A percentile compares a stretch with the other conserved stretches of the same genome.
Evolutionary conservation across 2,888 invertebrate genomes (phyloP).

Genomic region (Hecatera dysodea): DNA sequence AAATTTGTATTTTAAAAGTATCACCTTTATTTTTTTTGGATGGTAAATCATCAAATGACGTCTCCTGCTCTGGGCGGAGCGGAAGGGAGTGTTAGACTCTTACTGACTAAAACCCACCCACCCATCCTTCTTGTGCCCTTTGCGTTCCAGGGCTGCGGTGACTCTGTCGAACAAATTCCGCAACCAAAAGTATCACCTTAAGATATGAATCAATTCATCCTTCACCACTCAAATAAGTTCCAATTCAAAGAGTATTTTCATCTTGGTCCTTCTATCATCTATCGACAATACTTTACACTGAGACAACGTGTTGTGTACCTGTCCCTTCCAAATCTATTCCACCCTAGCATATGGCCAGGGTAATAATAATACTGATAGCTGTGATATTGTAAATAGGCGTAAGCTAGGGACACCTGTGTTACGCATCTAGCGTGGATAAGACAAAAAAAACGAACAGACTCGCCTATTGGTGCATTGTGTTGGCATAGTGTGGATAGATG

Average conservation of each 20-base stretch:
- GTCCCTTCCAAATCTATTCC: slow-evolving; percentile 25
- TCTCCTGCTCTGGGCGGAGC: too few relatives aligned
- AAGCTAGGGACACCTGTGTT: slow-evolving; percentile 87
- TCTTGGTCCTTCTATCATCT: not conserved
- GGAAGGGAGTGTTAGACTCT: too few relatives aligned
- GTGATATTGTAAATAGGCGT: slow-evolving; percentile 77
- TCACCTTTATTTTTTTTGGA: too few relatives aligned
- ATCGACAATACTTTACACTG: not conserved
- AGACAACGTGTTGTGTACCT: slow-evolving; percentile 5
- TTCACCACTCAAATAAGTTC: not conserved
- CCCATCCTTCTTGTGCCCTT: too few relatives aligned
- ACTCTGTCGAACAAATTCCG: too few relatives aligned
- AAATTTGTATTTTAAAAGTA: not conserved
- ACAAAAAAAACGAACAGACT: slow-evolving; percentile 71
- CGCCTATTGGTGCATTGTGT: slow-evolving; percentile 70
- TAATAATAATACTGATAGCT: slow-evolving; percentile 61
- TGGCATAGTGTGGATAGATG: slow-evolving; percentile 73
- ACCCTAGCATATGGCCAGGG: slow-evolving; percentile 28
- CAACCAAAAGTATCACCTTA: too few relatives aligned
- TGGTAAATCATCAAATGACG: too few relatives aligned
- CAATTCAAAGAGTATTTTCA: not conserved
- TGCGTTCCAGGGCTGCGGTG: too few relatives aligned
- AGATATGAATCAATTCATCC: too few relatives aligned
- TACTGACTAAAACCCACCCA: too few relatives aligned
- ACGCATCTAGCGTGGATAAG: slow-evolving; percentile 82